phyloP scores from a whole-genome alignment of 2,797 vertebrate species.

The Gadopsis marmoratus region DNA sequence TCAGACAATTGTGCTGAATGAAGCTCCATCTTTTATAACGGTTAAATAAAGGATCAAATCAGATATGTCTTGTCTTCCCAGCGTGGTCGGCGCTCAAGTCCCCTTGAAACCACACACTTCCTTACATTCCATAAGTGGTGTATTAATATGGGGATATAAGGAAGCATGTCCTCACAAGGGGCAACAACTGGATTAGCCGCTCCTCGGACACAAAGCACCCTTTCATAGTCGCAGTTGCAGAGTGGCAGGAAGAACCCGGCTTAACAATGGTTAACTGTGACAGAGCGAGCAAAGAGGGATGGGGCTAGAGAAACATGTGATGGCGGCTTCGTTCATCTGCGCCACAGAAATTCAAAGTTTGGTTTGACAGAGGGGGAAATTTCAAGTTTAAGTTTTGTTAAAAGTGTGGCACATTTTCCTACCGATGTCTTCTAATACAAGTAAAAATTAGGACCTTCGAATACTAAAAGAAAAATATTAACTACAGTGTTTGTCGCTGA shows the following conservation, averaged over 20 bases:
- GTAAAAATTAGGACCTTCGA: not conserved
- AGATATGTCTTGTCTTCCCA: slow-evolving; percentile 21
- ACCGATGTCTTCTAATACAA: not conserved
- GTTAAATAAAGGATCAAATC: not conserved
- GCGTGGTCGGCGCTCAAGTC: slow-evolving; percentile 65
- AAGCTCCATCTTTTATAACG: not conserved
- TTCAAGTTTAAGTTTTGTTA: not conserved
- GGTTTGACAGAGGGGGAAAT: not conserved
- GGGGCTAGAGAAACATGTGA: slow-evolving; percentile 27
- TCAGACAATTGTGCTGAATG: slow-evolving; percentile 4
- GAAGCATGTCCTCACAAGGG: slow-evolving; percentile 95
- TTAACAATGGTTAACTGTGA: slow-evolving; percentile 74
- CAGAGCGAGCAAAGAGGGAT: slow-evolving; percentile 32
- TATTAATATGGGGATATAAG: slow-evolving; percentile 99
- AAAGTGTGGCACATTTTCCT: not conserved
- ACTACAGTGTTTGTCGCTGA: not conserved
- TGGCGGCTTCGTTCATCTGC: slow-evolving; percentile 7
- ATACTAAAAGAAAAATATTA: not conserved
- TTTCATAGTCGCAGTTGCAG: slow-evolving; percentile 72
- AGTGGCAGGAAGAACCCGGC: slow-evolving; percentile 63
- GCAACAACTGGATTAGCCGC: slow-evolving; percentile 80
- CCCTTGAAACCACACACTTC: slow-evolving; percentile 99
- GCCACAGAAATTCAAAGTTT: slow-evolving; percentile 1
- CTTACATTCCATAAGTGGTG: slow-evolving; percentile 99
- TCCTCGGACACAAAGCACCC: slow-evolving; percentile 74